Evolutionary conservation across 35 echinoderm and acorn worm genomes (phyloP).

Genomic region (Anneissia japonica): DNA sequence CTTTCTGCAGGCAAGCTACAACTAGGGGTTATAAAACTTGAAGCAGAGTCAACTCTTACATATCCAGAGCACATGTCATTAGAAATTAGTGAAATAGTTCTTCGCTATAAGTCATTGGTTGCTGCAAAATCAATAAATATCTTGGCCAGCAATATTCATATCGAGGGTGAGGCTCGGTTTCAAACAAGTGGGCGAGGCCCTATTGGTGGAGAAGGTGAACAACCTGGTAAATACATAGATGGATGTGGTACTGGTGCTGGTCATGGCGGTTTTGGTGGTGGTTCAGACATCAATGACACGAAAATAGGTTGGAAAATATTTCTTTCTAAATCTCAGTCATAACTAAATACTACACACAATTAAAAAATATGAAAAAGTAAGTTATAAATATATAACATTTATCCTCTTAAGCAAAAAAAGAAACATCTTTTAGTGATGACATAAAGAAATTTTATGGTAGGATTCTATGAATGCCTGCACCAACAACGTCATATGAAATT

Average conservation of each 20-base stretch:
- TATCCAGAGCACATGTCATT: conserved; percentile 52
- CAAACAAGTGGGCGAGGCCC: conserved; percentile 58
- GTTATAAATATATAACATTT: too few species aligned
- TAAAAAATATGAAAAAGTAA: too few species aligned
- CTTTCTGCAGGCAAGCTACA: conserved; percentile 36
- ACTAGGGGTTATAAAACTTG: conserved; percentile 55
- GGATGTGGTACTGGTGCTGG: conserved; percentile 29
- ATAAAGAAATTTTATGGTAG: too few species aligned
- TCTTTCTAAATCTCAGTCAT: too few species aligned
- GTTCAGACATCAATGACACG: conserved; percentile 44
- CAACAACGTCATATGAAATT: too few species aligned
- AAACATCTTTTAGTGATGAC: too few species aligned
- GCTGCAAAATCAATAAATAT: conserved; percentile 45
- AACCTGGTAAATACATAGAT: conserved; percentile 6
- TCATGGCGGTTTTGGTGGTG: conserved; percentile 79
- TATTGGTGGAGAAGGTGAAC: conserved; percentile 25
- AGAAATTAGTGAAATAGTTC: conserved; percentile 40
- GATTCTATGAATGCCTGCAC: too few species aligned
- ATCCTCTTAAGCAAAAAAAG: too few species aligned
- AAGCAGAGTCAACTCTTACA: conserved; percentile 34
- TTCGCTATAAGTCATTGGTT: conserved; percentile 60
- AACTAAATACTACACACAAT: too few species aligned
- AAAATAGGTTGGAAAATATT: conserved; percentile 64
- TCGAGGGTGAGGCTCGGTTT: conserved; percentile 69
- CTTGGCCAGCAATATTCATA: conserved; percentile 36